These are phyloP conservation scores for Stegodyphus mimosarum DNA, from an alignment of 1,140 invertebrate genomes.

Conservation along the genomic window DNA sequence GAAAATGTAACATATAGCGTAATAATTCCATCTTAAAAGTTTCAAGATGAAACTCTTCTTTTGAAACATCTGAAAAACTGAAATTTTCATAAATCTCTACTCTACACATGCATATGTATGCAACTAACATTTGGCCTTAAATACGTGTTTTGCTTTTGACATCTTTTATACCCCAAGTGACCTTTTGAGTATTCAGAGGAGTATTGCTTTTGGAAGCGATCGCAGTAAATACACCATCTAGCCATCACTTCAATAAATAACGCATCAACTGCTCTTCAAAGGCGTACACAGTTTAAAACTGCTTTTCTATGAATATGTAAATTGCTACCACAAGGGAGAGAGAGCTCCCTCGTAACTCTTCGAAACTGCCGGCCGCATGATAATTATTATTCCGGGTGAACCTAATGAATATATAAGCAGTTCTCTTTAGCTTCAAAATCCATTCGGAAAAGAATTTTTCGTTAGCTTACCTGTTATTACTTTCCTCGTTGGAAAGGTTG, in stretches of 20 bases:
- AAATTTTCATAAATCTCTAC: too few relatives aligned
- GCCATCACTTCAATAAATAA: constrained; percentile 32
- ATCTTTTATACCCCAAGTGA: too few relatives aligned
- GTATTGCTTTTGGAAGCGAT: too few relatives aligned
- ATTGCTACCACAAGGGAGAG: constrained; percentile 22
- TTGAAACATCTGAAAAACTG: too few relatives aligned
- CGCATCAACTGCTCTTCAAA: not conserved
- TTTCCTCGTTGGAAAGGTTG: constrained; percentile 23
- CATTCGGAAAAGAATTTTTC: constrained; percentile 23
- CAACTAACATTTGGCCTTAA: too few relatives aligned
- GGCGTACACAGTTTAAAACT: not conserved
- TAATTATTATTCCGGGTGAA: constrained; percentile 46
- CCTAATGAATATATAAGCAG: constrained; percentile 56
- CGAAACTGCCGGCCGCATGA: constrained; percentile 5
- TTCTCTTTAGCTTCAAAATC: not conserved
- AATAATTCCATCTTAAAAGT: too few relatives aligned
- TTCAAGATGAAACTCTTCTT: too few relatives aligned
- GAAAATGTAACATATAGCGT: too few relatives aligned
- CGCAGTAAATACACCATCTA: too few relatives aligned
- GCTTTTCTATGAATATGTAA: constrained; percentile 35
- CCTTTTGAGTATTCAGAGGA: too few relatives aligned
- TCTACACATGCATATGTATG: too few relatives aligned
- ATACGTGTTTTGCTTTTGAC: too few relatives aligned
- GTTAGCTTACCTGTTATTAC: constrained; percentile 52
- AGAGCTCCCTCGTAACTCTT: not conserved